Evolutionary conservation across 2,113 vertebrate genomes (phyloP).

Genomic region (Periophthalmus modestus): DNA sequence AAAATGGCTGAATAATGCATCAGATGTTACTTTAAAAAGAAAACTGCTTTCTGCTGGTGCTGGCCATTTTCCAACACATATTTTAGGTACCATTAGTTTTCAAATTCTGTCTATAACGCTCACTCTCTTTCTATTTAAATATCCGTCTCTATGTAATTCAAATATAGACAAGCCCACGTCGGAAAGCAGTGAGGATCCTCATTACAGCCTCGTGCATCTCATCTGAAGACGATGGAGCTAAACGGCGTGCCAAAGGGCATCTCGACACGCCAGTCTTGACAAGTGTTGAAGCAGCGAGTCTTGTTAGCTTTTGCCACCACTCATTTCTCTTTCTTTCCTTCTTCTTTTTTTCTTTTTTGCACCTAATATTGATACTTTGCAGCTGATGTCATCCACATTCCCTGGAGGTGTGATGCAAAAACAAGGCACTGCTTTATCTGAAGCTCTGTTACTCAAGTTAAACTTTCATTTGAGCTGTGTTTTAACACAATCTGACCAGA

Average conservation of each 20-base stretch:
- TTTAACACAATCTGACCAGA: too few relatives aligned
- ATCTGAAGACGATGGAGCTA: slow-evolving; percentile 24
- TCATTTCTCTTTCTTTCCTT: slow-evolving; percentile 8
- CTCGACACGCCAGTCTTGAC: slow-evolving; percentile 35
- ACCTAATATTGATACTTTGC: slow-evolving; percentile 25
- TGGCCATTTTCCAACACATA: neutral
- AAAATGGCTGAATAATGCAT: neutral
- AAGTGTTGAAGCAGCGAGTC: slow-evolving; percentile 46
- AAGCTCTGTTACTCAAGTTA: too few relatives aligned
- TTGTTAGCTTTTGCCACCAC: slow-evolving; percentile 46
- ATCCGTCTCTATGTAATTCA: neutral
- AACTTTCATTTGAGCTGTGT: too few relatives aligned
- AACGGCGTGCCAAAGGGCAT: slow-evolving; percentile 39
- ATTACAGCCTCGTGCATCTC: slow-evolving; percentile 29
- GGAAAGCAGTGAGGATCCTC: neutral
- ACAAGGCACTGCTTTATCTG: too few relatives aligned
- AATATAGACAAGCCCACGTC: neutral
- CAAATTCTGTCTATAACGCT: neutral
- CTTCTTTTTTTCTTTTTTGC: slow-evolving; percentile 2
- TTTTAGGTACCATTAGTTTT: neutral
- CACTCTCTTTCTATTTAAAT: neutral
- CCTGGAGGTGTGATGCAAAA: too few relatives aligned
- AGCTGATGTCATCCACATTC: too few relatives aligned
- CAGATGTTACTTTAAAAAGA: neutral
- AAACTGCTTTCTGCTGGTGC: neutral